A percentile compares a stretch with the other conserved stretches of the same genome.
phyloP scores from a whole-genome alignment of 1,140 invertebrate species.

The Streblospio benedicti region DNA sequence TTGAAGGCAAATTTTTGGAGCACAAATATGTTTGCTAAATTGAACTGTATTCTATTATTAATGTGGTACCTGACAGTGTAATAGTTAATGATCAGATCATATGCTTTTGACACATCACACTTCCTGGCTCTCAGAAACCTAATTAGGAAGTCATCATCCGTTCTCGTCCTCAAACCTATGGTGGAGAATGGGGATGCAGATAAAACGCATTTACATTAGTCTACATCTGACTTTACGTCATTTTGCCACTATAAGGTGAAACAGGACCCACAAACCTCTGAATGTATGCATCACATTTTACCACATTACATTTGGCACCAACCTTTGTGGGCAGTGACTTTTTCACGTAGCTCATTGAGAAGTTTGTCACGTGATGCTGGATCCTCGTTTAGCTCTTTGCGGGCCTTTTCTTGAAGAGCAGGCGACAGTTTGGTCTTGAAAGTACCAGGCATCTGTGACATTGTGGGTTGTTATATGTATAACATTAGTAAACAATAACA shows the following conservation, averaged over 20 bases:
- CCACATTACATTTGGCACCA: neutral
- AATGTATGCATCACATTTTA: neutral
- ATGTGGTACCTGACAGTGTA: too few relatives aligned
- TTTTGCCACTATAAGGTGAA: neutral
- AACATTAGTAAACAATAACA: too few relatives aligned
- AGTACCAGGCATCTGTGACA: too few relatives aligned
- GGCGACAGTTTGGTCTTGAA: conserved; percentile 33
- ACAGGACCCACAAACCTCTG: neutral
- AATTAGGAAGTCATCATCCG: conserved; percentile 68
- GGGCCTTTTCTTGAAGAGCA: conserved; percentile 38
- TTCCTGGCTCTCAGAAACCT: conserved; percentile 74
- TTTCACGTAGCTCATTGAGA: conserved; percentile 43
- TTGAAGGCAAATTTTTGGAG: too few relatives aligned
- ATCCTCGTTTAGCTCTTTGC: conserved; percentile 45
- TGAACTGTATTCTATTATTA: too few relatives aligned
- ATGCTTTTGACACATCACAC: conserved; percentile 70
- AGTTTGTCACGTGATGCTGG: conserved; percentile 38
- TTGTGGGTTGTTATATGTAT: too few relatives aligned
- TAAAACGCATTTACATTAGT: too few relatives aligned
- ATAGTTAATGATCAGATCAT: conserved; percentile 75
- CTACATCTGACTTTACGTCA: neutral
- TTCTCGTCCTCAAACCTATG: conserved; percentile 31
- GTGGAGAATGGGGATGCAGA: conserved; percentile 21
- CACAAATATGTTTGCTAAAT: too few relatives aligned
- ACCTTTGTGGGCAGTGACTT: conserved; percentile 37